phyloP scores from a whole-genome alignment of 1,140 invertebrate species.

The Drosophila navojoa region DNA sequence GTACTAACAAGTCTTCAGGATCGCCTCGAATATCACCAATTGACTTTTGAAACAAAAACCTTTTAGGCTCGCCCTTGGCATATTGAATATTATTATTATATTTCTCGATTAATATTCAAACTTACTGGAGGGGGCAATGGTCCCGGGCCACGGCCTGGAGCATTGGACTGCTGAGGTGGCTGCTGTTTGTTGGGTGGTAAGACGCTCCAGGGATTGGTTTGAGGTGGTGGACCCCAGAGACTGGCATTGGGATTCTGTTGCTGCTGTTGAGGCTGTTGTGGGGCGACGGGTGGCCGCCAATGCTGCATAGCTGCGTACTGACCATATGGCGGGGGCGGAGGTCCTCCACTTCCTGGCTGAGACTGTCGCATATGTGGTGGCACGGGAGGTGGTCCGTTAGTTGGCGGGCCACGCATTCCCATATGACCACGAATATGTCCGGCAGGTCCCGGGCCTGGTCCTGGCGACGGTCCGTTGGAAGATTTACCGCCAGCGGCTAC shows the following conservation, averaged over 20 bases:
- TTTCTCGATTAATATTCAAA: background rate
- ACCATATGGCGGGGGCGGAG: conserved; percentile 63
- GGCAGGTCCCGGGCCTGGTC: conserved; percentile 50
- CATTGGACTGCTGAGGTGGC: conserved; percentile 54
- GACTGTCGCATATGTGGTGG: conserved; percentile 58
- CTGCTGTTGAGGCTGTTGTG: conserved; percentile 55
- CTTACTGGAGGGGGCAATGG: conserved; percentile 51
- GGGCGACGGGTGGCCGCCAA: conserved; percentile 66
- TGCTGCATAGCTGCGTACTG: conserved; percentile 71
- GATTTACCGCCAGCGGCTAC: conserved; percentile 58
- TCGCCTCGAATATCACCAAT: too few relatives aligned
- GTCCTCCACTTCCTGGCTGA: conserved; percentile 43
- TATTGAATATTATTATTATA: background rate
- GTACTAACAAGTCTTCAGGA: too few relatives aligned
- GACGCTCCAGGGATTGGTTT: conserved; percentile 82
- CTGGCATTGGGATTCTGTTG: conserved; percentile 80
- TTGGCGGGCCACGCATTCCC: conserved; percentile 67
- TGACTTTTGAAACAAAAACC: too few relatives aligned
- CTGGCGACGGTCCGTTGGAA: conserved; percentile 51
- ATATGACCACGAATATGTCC: conserved; percentile 71
- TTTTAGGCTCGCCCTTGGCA: too few relatives aligned
- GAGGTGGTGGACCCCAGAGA: conserved; percentile 80
- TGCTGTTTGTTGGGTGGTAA: conserved; percentile 70
- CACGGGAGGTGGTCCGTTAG: conserved; percentile 54
- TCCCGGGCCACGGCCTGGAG: conserved; percentile 58